Conservation (phyloP, 2,113 vertebrate genomes). For the Galbula dea region DNA sequence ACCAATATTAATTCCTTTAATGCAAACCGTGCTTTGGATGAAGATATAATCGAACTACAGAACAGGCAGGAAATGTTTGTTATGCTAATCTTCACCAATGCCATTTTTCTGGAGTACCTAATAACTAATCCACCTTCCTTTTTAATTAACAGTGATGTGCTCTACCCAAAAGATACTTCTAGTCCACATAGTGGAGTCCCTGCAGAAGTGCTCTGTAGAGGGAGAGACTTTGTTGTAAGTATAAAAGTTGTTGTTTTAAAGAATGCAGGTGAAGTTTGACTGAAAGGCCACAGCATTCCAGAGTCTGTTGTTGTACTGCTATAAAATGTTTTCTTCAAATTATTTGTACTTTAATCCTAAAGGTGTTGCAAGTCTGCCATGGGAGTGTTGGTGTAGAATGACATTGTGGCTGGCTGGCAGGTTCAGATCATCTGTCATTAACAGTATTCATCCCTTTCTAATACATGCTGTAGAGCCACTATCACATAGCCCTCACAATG, state of each 20-base stretch:
- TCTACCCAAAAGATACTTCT: slow-evolving; percentile 94
- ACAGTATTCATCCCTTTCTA: background rate
- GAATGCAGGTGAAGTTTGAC: background rate
- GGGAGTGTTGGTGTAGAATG: background rate
- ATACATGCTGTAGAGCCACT: background rate
- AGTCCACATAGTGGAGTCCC: slow-evolving; percentile 95
- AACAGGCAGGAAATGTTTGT: background rate
- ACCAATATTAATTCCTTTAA: slow-evolving; percentile 24
- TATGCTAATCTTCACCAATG: background rate
- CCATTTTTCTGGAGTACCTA: background rate
- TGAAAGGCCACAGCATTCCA: background rate
- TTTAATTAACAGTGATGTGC: slow-evolving; percentile 84
- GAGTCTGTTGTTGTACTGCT: background rate
- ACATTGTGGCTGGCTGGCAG: background rate
- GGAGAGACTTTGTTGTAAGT: slow-evolving; percentile 95
- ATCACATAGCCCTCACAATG: background rate
- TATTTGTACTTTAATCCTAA: background rate
- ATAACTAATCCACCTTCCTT: background rate
- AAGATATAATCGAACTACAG: slow-evolving; percentile 38
- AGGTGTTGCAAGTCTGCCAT: background rate
- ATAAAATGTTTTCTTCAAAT: background rate
- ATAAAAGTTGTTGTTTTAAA: background rate
- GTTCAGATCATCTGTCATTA: slow-evolving; percentile 17
- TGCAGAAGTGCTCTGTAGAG: slow-evolving; percentile 93
- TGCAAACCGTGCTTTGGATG: slow-evolving; percentile 4